Evolutionary conservation across 2,888 invertebrate species (phyloP).

Genomic region (Maniola hyperantus): DNA sequence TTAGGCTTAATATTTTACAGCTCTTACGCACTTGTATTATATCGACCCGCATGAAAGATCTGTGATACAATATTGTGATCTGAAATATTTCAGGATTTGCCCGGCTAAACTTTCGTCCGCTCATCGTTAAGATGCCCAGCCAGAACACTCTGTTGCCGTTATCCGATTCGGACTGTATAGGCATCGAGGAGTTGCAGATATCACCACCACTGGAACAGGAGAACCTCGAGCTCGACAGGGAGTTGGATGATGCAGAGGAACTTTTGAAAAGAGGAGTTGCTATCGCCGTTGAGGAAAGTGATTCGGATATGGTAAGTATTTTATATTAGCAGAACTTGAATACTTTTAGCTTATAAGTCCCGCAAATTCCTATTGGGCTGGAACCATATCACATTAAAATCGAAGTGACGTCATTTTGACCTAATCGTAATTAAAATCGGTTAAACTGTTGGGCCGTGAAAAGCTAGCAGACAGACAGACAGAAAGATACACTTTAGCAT

Average conservation of each 20-base stretch:
- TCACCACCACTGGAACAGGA: conserved; percentile 69
- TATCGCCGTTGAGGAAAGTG: conserved; percentile 74
- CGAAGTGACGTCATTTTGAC: no score
- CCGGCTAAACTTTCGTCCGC: conserved; percentile 59
- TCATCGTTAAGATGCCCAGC: conserved; percentile 66
- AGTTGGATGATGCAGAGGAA: conserved; percentile 64
- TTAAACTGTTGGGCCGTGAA: no score
- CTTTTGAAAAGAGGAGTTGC: conserved; percentile 65
- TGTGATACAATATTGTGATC: background rate
- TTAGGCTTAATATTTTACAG: no score
- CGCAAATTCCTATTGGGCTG: no score
- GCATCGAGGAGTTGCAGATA: conserved; percentile 63
- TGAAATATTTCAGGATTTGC: conserved; percentile 36
- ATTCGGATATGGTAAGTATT: conserved; percentile 72
- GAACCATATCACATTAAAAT: no score
- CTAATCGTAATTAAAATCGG: no score
- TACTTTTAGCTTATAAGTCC: no score
- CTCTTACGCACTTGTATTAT: no score
- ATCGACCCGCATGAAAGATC: no score
- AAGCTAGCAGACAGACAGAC: no score
- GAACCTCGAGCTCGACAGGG: conserved; percentile 61
- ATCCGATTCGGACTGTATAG: conserved; percentile 51
- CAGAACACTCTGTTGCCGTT: conserved; percentile 50
- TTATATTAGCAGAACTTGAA: background rate
- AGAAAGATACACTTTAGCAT: no score